Evolutionary conservation across 2,113 vertebrate genomes (phyloP), one percentile per base, ranked within the genome.

Genomic region (Chaetodon trifascialis): DNA sequence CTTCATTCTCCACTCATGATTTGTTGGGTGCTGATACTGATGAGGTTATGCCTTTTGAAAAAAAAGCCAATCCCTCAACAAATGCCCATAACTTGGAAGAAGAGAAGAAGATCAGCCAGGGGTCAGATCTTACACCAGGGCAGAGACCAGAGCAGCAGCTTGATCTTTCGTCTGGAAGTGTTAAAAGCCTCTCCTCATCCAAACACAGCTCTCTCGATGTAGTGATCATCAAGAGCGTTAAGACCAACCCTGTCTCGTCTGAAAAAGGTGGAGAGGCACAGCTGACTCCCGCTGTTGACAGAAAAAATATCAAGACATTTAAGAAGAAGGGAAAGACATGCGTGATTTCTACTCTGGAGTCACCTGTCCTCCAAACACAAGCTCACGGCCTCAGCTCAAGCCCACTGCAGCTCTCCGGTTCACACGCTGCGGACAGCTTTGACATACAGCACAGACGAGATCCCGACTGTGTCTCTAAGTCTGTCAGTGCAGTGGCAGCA

Each of bases 401-500:
- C 38, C 44, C 51, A 60, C 11, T 42, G 42, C 73, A 17, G 58
- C 62, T 19, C 9, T 76, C 66, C 56, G 71, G 76, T 47, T 79
- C 80, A 19, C 36, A 68, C 47, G 16, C 42, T n/a, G n/a, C 38
- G 19, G 65, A 78, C 5, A 76, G 17, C 15, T 59, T 23, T 38
- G 82, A 84, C 38, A 12, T 11, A 14, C 77, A 67, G 62, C 67
- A 56, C 36, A 56, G 21, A 15, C 36, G 11, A 47, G 73, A 71
- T 54, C 30, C 56, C 0, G 42, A 62, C 23, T 7, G 2, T 23
- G 19, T 83, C 16, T 66, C 73, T 0, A 59, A 73, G 75, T 79
- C 60, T 40, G 70, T 91, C 46, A 75, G 81, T 42, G 80, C 77
- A 16, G 40, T 97, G 78, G 91, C 95, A 19, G 36, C 52, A 49